Base-by-base conservation (phyloP, 2,888 invertebrate species). In the Phanerotoma sp. region DNA sequence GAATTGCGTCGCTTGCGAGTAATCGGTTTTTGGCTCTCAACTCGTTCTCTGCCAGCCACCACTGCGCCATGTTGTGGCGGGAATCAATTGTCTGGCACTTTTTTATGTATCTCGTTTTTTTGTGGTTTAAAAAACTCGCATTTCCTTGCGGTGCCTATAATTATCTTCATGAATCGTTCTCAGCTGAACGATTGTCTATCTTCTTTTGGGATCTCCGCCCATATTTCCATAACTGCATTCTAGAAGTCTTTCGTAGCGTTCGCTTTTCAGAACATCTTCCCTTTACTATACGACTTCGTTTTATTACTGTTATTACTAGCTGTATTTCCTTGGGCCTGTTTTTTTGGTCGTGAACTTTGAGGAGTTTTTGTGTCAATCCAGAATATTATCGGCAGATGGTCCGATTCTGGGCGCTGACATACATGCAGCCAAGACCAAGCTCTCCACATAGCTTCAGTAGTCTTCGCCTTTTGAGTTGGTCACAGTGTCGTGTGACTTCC, bases 31-130 rank as follows among this genome's bases (percentile, higher is more conserved):
- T 50, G 1, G 20, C 9, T 13, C 51, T 44, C 6, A 51, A 54
- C 3, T 32, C 28, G 1, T 21, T 45, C 2, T 54, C n/a, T n/a
- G n/a, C n/a, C n/a, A n/a, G n/a, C n/a, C n/a, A n/a, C n/a, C n/a
- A n/a, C n/a, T n/a, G n/a, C 35, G 5, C 51, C 54, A 9, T 15
- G 48, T 3, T 47, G 32, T 3, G 5, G 1, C 48, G 48, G 51
- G 4, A 20, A 37, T 9, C 18, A 44, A 10, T 30, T 46, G 1
- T 40, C 33, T 2, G 20, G 35, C 16, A 54, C 37, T 20, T 25
- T 25, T 11, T 25, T 42, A 42, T 47, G 47, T 16, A 18, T 50
- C 11, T 47, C 42, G n/a, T n/a, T n/a, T n/a, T n/a, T n/a, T n/a
- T n/a, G n/a, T n/a, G n/a, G n/a, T n/a, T n/a, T n/a, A n/a, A n/a